A percentile compares a stretch with the other conserved stretches of the same genome.
These are phyloP conservation scores for Acanthosepion esculentum DNA, from an alignment of 2,888 invertebrate species.

Conservation along the genomic window DNA sequence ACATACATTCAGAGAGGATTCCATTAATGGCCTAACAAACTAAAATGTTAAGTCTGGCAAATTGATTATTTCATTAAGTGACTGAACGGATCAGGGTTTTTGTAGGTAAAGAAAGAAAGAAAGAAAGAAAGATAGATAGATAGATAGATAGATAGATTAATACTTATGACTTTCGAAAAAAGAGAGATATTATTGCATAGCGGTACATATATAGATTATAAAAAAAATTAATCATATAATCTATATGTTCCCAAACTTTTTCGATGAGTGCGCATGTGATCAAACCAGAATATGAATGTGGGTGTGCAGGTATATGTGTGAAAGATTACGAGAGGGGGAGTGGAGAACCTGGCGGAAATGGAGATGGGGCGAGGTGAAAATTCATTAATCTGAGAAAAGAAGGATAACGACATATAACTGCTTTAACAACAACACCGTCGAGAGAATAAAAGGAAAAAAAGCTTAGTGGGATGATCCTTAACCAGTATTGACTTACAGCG, in stretches of 20 bases:
- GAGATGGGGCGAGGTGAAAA: not conserved
- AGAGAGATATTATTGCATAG: too few relatives aligned
- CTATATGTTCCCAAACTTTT: not conserved
- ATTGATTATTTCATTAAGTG: too few relatives aligned
- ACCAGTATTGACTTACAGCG: not conserved
- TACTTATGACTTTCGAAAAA: too few relatives aligned
- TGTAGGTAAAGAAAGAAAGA: too few relatives aligned
- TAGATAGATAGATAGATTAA: not conserved
- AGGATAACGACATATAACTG: not conserved
- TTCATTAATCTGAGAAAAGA: conserved; percentile 2
- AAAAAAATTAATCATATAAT: not conserved
- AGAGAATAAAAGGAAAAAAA: not conserved
- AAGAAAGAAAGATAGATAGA: not conserved
- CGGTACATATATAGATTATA: not conserved
- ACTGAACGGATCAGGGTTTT: too few relatives aligned
- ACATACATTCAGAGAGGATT: too few relatives aligned
- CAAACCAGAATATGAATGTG: not conserved
- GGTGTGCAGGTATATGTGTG: not conserved
- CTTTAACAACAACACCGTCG: not conserved
- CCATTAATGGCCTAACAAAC: too few relatives aligned
- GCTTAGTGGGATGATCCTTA: not conserved
- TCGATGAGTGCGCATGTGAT: not conserved
- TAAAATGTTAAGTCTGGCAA: too few relatives aligned
- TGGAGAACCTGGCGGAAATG: not conserved
- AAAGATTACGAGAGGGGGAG: not conserved